phyloP scores from a whole-genome alignment of 2,113 vertebrate genomes.

The Coryphaenoides rupestris region DNA sequence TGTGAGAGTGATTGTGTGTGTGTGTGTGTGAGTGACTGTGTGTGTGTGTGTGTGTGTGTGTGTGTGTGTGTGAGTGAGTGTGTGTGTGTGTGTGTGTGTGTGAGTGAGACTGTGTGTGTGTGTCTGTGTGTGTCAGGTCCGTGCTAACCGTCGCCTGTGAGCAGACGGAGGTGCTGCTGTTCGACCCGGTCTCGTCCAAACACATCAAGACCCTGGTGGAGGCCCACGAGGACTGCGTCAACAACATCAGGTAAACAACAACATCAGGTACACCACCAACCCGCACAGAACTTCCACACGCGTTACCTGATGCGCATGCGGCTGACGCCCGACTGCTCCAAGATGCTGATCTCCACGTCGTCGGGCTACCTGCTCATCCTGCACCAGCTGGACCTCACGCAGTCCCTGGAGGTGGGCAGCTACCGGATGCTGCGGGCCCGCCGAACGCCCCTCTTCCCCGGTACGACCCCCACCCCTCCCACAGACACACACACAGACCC shows the following conservation, averaged over 20 bases:
- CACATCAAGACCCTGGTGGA: conserved; percentile 97
- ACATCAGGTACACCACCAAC: too few species aligned
- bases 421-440: conserved; percentile 92
- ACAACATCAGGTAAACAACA: conserved; percentile 88
- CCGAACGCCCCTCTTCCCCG: conserved; percentile 86
- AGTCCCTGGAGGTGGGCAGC: conserved; percentile 95
- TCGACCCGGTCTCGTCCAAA: conserved; percentile 94
- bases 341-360: conserved; percentile 98
- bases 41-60: too few species aligned
- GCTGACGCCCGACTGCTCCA: conserved; percentile 95
- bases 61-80: too few species aligned
- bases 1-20: too few species aligned
- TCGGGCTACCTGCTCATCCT: conserved; percentile 97
- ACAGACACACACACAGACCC: too few species aligned
- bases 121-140: conserved; percentile 71
- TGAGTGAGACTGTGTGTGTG: conserved; percentile 6
- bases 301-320: conserved; percentile 98
- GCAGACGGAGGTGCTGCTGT: conserved; percentile 95
- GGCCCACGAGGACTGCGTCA: conserved; percentile 97
- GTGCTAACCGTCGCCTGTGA: conserved; percentile 97
- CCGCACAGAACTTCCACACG: conserved; percentile 97
- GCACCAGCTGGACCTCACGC: conserved; percentile 95
- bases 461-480: conserved; percentile 51
- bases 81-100: conserved; percentile 1
- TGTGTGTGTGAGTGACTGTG: too few species aligned